Conservation (phyloP, 2,888 invertebrate species). For the Trissoscelio sp. region DNA sequence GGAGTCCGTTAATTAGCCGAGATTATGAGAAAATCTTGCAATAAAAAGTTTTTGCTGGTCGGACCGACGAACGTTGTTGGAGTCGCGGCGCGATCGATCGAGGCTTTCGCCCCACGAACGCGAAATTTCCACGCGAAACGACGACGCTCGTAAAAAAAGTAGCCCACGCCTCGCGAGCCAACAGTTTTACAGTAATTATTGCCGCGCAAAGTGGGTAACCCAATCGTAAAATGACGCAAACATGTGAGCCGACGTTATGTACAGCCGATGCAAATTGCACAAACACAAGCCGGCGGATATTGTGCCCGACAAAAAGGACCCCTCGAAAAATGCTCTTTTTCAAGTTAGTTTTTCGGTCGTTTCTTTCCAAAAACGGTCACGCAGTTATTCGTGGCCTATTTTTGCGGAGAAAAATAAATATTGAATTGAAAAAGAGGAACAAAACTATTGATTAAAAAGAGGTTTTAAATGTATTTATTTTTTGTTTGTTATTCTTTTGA, state of each 20-base stretch:
- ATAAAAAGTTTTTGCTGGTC: conserved; percentile 75
- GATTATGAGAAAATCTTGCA: conserved; percentile 78
- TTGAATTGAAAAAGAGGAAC: no score
- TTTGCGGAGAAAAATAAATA: no score
- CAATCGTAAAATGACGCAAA: conserved; percentile 64
- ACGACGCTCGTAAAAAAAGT: conserved; percentile 45
- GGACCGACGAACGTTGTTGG: conserved; percentile 6
- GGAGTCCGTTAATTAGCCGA: conserved; percentile 77
- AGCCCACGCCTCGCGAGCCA: conserved; percentile 42
- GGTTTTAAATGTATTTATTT: no score
- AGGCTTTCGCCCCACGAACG: conserved; percentile 52
- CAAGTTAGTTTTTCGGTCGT: no score
- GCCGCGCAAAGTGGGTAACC: conserved; percentile 65
- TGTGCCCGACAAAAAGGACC: no score
- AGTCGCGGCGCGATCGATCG: background rate
- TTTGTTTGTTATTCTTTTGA: no score
- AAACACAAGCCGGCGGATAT: no score
- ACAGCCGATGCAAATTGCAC: conserved; percentile 52
- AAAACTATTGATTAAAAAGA: no score
- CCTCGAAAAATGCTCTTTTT: no score
- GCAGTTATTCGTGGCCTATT: no score
- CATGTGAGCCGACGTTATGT: conserved; percentile 48
- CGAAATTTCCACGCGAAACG: conserved; percentile 69
- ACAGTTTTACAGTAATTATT: conserved; percentile 60
- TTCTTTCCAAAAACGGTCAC: no score